Base-by-base conservation (phyloP, 2,113 vertebrate species). In the Zosterops borbonicus region DNA sequence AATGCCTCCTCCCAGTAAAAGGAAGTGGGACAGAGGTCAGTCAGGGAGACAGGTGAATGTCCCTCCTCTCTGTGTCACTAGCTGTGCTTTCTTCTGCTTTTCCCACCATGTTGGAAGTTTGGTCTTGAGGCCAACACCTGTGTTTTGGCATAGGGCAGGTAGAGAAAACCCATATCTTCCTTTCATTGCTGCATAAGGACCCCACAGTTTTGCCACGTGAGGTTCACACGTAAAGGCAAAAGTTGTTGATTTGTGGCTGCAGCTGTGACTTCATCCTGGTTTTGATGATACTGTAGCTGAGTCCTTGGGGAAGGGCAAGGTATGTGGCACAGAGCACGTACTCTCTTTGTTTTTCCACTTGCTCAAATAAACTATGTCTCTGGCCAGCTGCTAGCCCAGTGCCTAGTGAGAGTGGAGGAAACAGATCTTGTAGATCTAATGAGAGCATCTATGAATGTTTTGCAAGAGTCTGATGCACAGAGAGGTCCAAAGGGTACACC, bases 1-100 rank as follows among this genome's bases (percentile, higher is more conserved):
- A 95, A 87, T 94, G 56, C 91, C 78, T 95, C 62, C 56, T 93
- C 56, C n/a, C 87, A 71, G 50, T 75, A 89, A 77, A 97, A 79
- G 55, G 59, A 80, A 60, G 58, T 42, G 37, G 53, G 78, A 11
- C 13, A 20, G 42, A 82, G 28, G 23, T 73, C 19, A 15, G 20
- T 73, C 19, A 15, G 39, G n/a, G 59, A 67, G 70, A 46, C 50
- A 53, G 42, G 83, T 56, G 31, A 73, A 63, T 87, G 50, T 83
- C 42, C 35, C 42, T 94, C 12, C 58, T 71, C 22, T 39, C 33
- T 65, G 22, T 65, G 22, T 77, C 75, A 69, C 58, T 59, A 19
- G 21, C 56, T 95, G 25, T 55, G 16, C 17, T 59, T 67, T 56
- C 25, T 77, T 35, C 74, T 55, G 44, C 11, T 28, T 15, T 19